These are phyloP conservation scores for Pluvialis apricaria DNA, from an alignment of 2,113 vertebrate species.

Conservation along the genomic window DNA sequence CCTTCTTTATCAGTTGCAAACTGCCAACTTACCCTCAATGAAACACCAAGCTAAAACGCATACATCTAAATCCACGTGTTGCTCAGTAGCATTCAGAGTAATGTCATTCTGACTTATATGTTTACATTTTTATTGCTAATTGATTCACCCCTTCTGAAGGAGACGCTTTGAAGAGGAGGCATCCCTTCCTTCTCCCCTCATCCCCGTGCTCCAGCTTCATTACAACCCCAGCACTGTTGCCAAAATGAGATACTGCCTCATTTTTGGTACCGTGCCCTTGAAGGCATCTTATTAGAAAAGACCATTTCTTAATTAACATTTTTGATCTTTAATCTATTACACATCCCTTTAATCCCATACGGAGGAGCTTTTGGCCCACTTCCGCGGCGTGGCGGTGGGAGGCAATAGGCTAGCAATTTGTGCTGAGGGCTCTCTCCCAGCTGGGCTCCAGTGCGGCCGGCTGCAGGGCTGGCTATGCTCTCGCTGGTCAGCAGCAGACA, in stretches of 20 bases:
- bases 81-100: neutral
- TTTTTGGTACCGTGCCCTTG: conserved; percentile 73
- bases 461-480: conserved; percentile 28
- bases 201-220: conserved; percentile 68
- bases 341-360: conserved; percentile 72
- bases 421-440: conserved; percentile 64
- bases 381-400: conserved; percentile 47
- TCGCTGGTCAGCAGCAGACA: conserved; percentile 45
- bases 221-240: conserved; percentile 64
- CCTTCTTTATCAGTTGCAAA: neutral
- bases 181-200: conserved; percentile 46
- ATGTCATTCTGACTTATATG: neutral
- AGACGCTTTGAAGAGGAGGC: conserved; percentile 56
- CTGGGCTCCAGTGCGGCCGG: conserved; percentile 45
- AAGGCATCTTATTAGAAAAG: conserved; percentile 82
- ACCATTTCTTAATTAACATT: conserved; percentile 84
- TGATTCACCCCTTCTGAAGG: conserved; percentile 61
- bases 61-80: neutral
- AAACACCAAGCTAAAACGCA: neutral
- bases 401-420: conserved; percentile 58
- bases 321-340: conserved; percentile 81
- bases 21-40: neutral
- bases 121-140: conserved; percentile 52
- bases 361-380: conserved; percentile 74
- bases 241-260: conserved; percentile 74